phyloP scores from a whole-genome alignment of 2,888 invertebrate species.

The Netelia melanura region DNA sequence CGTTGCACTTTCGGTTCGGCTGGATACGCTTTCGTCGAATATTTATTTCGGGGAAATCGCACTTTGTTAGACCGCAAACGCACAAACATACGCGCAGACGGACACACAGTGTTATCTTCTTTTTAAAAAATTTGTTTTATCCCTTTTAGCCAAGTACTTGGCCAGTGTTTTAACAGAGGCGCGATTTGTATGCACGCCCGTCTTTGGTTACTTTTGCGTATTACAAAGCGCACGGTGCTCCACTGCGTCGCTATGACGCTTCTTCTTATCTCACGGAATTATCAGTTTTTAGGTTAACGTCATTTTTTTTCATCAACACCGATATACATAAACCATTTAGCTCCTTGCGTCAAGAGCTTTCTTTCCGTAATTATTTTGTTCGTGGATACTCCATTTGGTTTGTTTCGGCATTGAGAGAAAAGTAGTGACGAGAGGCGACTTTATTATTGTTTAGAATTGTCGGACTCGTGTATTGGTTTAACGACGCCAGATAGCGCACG shows the following conservation, averaged over 20 bases:
- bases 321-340: background rate
- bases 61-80: too few relatives aligned
- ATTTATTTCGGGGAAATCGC: background rate
- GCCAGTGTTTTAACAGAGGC: too few relatives aligned
- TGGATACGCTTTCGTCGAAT: background rate
- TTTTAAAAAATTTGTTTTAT: too few relatives aligned
- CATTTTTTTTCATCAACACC: background rate
- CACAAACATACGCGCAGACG: background rate
- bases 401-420: background rate
- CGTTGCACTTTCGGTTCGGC: conserved; percentile 23
- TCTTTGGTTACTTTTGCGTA: too few relatives aligned
- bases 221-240: background rate
- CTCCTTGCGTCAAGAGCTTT: background rate
- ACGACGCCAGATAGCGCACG: too few relatives aligned
- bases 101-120: too few relatives aligned
- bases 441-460: too few relatives aligned
- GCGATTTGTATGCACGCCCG: too few relatives aligned
- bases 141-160: too few relatives aligned
- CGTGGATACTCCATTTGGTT: background rate
- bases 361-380: background rate
- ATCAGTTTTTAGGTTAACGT: background rate
- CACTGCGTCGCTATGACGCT: background rate
- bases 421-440: too few relatives aligned
- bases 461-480: too few relatives aligned
- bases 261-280: background rate